Conservation (phyloP, 2,113 vertebrate genomes). For the Corydoras sp. region DNA sequence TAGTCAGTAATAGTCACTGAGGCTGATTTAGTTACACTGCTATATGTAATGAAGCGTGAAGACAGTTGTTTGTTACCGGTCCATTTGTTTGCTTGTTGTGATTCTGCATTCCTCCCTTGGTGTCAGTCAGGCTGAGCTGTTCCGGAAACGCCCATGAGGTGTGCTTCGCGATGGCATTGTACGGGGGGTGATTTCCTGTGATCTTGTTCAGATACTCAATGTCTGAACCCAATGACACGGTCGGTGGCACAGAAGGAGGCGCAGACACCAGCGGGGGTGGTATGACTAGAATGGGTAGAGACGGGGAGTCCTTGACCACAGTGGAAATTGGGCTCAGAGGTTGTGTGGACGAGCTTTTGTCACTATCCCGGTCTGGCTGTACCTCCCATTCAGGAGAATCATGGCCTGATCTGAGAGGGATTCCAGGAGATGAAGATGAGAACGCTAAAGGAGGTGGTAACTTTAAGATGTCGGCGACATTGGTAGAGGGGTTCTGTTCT, state of each 20-base stretch:
- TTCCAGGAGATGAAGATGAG: neutral
- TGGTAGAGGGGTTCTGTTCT: slow-evolving; percentile 54
- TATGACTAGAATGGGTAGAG: slow-evolving; percentile 29
- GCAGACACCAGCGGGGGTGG: neutral
- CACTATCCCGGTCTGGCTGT: slow-evolving; percentile 68
- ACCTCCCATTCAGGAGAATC: slow-evolving; percentile 70
- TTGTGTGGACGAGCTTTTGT: slow-evolving; percentile 67
- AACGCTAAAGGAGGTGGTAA: fast-evolving
- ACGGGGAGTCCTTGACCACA: slow-evolving; percentile 23
- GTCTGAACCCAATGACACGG: slow-evolving; percentile 44
- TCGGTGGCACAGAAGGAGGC: slow-evolving; percentile 34
- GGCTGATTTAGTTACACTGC: too few species aligned
- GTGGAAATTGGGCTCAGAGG: slow-evolving; percentile 52
- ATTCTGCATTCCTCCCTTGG: neutral
- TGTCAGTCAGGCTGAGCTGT: neutral
- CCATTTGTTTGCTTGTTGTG: neutral
- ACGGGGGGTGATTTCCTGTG: slow-evolving; percentile 74
- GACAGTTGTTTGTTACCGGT: slow-evolving; percentile 46
- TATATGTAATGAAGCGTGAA: too few species aligned
- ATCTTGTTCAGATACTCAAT: slow-evolving; percentile 74
- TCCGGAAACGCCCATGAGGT: slow-evolving; percentile 70
- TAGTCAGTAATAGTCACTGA: too few species aligned
- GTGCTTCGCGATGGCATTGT: slow-evolving; percentile 70
- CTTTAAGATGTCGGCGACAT: slow-evolving; percentile 65
- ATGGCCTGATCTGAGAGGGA: slow-evolving; percentile 17